Base-by-base conservation (phyloP, 2,888 invertebrate species). In the Enchytraeus crypticus region DNA sequence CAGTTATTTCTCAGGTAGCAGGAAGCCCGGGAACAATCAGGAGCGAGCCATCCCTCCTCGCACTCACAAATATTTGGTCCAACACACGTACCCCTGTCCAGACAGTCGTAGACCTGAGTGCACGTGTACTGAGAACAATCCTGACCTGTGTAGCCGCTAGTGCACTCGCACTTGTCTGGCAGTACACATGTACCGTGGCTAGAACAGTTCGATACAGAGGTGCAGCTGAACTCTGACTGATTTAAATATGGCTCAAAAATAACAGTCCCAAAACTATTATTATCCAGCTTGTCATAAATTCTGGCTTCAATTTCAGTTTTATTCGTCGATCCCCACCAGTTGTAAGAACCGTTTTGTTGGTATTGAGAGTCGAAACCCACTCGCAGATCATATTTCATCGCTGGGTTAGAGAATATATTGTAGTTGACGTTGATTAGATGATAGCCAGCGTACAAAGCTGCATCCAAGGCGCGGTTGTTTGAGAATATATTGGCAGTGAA, bases 1-100 rank as follows among this genome's bases (percentile, higher is more conserved):
- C 64, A 64, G 49, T 64, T 54, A 29, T 46, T 56, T 34, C 33
- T 49, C 18, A 49, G 33, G 23, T 30, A n/a, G 56, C 70, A 70
- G 3, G 65, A 59, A 27, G 68, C 67, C 11, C 46, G 3, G 0
- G 58, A 64, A 54, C 70, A 70, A 18, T 62, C 55, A 3, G 46
- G 26, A 18, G 51, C 57, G 5, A 47, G 8, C 69, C 69, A 69
- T 0, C 70, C 70, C 26, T n/a, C 30, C 11, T 53, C 51, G 43
- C 70, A 70, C 5, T 57, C 11, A 55, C 70, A 70, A 18, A n/a
- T 43, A 53, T 70, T 67, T 21, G 69, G 68, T 32, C 67, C 70
- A 27, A 61, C 43, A 45, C 70, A 70, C 5, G 32, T 26, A 11
- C 70, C 70, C 29, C 65, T 65, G 4, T 64, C 66, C 56, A 62